phyloP scores from a whole-genome alignment of 2,888 invertebrate species.

The Shargacucullia verbasci region DNA sequence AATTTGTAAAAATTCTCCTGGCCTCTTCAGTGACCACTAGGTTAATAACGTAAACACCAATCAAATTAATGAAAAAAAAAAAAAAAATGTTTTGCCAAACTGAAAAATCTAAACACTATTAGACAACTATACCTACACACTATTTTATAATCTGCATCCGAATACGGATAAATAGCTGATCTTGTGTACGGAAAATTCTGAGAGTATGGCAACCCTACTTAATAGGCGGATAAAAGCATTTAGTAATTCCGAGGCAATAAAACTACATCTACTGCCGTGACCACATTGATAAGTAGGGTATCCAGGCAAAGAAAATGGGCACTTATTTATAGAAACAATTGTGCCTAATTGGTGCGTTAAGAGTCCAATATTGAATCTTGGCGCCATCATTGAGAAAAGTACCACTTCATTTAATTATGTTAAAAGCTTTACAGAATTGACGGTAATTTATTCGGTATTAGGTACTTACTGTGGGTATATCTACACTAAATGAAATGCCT shows the following conservation, averaged over 20 bases:
- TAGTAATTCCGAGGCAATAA: constrained; percentile 24
- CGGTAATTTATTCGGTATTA: constrained; percentile 26
- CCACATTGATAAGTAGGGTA: constrained; percentile 8
- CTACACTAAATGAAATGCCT: constrained; percentile 18
- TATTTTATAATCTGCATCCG: no score
- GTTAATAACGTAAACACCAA: no score
- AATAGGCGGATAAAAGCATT: constrained; percentile 9
- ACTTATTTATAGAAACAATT: constrained; percentile 23
- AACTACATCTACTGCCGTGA: constrained; percentile 15
- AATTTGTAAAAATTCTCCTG: no score
- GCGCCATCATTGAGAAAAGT: constrained; percentile 15
- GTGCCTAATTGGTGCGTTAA: constrained; percentile 20
- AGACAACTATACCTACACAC: no score
- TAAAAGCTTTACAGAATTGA: constrained; percentile 40
- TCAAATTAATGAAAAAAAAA: no score
- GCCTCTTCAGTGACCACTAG: no score
- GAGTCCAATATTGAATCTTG: constrained; percentile 19
- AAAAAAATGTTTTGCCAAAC: no score
- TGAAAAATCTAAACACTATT: no score
- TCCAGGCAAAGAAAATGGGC: constrained; percentile 10
- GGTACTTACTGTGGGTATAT: neutral
- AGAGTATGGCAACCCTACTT: neutral
- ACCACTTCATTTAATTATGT: constrained; percentile 42
- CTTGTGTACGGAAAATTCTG: no score
- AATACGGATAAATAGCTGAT: no score